A percentile compares a stretch with the other conserved stretches of the same genome.
These are phyloP conservation scores for Phymanthus crucifer DNA, from an alignment of 92 coral and sea anemone species.

Conservation along the genomic window DNA sequence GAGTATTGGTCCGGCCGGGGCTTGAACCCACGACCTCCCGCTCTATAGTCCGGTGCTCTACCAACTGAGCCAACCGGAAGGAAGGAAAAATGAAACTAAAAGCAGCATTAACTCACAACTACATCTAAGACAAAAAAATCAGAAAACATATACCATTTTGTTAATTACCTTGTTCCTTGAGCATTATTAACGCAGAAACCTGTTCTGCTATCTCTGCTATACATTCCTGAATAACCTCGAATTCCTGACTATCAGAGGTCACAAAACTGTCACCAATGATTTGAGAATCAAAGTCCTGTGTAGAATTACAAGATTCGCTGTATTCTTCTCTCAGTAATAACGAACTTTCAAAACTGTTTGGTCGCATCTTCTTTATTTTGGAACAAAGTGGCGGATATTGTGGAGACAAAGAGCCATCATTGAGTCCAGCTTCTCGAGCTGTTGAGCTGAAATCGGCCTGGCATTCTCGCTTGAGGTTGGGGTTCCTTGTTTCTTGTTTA, in stretches of 20 bases:
- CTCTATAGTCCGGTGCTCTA: too few relatives aligned
- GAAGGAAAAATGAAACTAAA: background rate
- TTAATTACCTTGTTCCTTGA: slow-evolving; percentile 11
- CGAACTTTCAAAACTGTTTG: background rate
- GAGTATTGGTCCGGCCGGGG: too few relatives aligned
- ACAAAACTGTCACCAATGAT: background rate
- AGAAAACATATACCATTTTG: background rate
- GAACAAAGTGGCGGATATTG: background rate
- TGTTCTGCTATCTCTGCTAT: slow-evolving; percentile 6
- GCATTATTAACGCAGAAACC: background rate
- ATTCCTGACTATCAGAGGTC: background rate
- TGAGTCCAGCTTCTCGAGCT: background rate
- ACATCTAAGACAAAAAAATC: background rate
- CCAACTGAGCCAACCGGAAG: too few relatives aligned
- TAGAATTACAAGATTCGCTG: background rate
- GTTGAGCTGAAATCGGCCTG: background rate
- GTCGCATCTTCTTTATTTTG: background rate
- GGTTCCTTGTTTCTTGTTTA: background rate
- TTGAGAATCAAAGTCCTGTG: slow-evolving; percentile 20
- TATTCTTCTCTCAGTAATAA: background rate
- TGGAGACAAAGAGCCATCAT: background rate
- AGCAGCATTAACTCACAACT: too few relatives aligned
- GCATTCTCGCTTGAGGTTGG: background rate
- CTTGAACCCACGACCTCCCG: too few relatives aligned
- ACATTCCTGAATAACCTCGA: background rate